Percentiles rank a stretch among this genome's conserved stretches.
These are phyloP conservation scores for Macropodus opercularis DNA, from an alignment of 2,797 vertebrate genomes.

Conservation along the genomic window DNA sequence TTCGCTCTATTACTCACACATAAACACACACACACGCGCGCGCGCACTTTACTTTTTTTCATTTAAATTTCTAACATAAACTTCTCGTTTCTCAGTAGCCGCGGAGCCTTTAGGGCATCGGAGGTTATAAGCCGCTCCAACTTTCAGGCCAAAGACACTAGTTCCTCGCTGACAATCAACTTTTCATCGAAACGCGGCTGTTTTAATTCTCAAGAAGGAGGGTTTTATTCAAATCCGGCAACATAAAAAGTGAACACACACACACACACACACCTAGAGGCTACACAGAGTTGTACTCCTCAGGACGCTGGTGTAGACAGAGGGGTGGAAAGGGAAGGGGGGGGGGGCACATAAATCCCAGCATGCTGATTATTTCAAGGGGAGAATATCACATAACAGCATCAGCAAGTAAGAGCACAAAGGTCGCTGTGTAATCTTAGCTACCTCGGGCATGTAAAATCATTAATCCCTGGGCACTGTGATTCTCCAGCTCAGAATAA, in stretches of 20 bases:
- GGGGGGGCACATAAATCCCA: conserved; percentile 66
- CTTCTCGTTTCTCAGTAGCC: conserved; percentile 51
- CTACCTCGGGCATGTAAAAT: conserved; percentile 88
- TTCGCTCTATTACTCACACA: conserved; percentile 18
- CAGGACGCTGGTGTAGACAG: conserved; percentile 53
- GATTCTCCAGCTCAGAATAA: conserved; percentile 69
- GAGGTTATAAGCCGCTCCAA: conserved; percentile 19
- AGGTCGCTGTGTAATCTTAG: conserved; percentile 89
- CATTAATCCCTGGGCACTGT: conserved; percentile 86
- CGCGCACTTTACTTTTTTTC: too few relatives aligned
- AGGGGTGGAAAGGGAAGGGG: conserved; percentile 16
- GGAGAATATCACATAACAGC: conserved; percentile 78
- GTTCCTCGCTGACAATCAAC: conserved; percentile 41
- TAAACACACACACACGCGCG: conserved; percentile 28
- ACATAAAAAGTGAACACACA: conserved; percentile 36
- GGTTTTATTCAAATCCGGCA: conserved; percentile 33
- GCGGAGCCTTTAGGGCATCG: conserved; percentile 36
- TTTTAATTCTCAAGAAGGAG: conserved; percentile 34
- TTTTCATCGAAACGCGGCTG: conserved; percentile 47
- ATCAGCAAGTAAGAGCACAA: conserved; percentile 91
- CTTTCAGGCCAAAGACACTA: conserved; percentile 36
- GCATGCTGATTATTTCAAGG: conserved; percentile 75
- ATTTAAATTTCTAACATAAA: conserved; percentile 48
- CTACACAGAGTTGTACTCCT: conserved; percentile 36
- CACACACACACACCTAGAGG: conserved; percentile 45